Evolutionary conservation across 1,140 invertebrate genomes (phyloP), one percentile per base, ranked within the genome.

Genomic region (Nomia melanderi): DNA sequence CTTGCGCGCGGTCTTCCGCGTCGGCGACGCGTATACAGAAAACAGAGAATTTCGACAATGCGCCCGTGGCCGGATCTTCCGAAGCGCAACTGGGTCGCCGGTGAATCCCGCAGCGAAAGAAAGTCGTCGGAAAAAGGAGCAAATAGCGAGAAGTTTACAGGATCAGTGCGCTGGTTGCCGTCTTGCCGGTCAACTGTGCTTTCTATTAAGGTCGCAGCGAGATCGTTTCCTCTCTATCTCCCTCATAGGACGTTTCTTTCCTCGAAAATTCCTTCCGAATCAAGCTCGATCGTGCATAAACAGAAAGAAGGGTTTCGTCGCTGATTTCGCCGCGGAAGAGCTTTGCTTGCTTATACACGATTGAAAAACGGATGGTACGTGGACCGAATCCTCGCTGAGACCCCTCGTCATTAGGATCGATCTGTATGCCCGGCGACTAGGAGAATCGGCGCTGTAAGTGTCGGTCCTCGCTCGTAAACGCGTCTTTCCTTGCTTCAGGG

Each of bases 321-420:
- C 25, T 54, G 72, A 56, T 72, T 72, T 53, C 4, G n/a, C 29
- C 59, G 31, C 23, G 23, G 17, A 62, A 71, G 27, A 56, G 39
- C 8, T n/a, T n/a, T 25, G 33, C 17, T 69, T 12, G 69, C 44
- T 41, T 36, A 53, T 41, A 57, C 11, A 8, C 44, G 72, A 67
- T 75, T 75, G 64, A 75, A 75, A 75, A 57, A 29, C 17, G 9
- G 53, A 17, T n/a, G 2, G 17, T 57, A 75, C 63, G 73, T 75
- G 73, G 11, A 14, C 2, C 12, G 73, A 75, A 75, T 75, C 12
- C 31, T 5, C 1, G 2, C 1, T 23, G n/a, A 29, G 17, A 25
- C 44, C 44, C 14, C 25, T 25, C 27, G 12, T 53, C 27, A 5
- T 27, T 59, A 27, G 57, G 27, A 14, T 25, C 44, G 20, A 56